Conservation (phyloP, 2,113 vertebrate genomes). For the Ursus arctos region DNA sequence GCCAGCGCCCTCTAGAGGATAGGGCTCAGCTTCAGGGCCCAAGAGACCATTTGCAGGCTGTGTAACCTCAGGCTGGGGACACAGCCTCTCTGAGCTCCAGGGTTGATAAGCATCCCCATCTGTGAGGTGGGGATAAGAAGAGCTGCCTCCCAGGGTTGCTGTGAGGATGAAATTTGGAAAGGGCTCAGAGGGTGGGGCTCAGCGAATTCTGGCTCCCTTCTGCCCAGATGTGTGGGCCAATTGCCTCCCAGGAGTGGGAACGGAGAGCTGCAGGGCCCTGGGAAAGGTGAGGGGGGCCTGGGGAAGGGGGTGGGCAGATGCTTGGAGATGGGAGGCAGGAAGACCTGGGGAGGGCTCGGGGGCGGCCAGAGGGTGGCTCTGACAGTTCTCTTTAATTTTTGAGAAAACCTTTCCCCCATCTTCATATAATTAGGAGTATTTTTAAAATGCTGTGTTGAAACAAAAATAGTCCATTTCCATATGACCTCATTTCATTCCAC, state of each 20-base stretch:
- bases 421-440: conserved; percentile 80
- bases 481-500: conserved; percentile 78
- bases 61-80: background rate
- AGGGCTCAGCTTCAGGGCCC: accelerated
- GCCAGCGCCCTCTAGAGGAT: background rate
- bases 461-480: conserved; percentile 74
- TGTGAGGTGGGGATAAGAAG: background rate
- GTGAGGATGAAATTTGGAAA: conserved; percentile 50
- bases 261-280: conserved; percentile 14
- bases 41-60: background rate
- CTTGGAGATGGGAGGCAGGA: background rate
- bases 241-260: conserved; percentile 32
- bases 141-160: background rate
- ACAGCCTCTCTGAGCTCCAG: background rate
- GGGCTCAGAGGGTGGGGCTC: conserved; percentile 18
- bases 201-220: conserved; percentile 35
- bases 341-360: background rate
- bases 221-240: conserved; percentile 72
- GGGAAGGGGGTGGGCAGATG: background rate
- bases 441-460: conserved; percentile 75
- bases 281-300: conserved; percentile 61
- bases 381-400: conserved; percentile 69
- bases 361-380: background rate
- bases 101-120: background rate
- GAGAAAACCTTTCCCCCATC: conserved; percentile 69